These are phyloP conservation scores for Mnemiopsis leidyi DNA, from an alignment of 37 sponge, comb jelly and placozoan genomes.

Conservation along the genomic window DNA sequence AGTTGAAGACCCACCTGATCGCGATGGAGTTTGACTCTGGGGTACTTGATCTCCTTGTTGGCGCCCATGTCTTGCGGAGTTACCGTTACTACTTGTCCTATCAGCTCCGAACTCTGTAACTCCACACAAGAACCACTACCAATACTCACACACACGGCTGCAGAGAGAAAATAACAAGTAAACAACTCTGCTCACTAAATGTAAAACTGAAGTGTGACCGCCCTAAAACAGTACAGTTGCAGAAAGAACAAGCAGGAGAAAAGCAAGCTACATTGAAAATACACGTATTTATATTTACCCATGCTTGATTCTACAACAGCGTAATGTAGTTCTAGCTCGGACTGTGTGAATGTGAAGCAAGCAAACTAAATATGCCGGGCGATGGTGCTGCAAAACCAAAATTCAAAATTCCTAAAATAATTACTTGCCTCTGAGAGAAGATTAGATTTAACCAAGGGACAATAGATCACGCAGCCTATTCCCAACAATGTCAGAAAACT, in stretches of 20 bases:
- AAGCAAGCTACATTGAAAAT: no score
- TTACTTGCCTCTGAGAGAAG: no score
- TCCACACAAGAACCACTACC: background rate
- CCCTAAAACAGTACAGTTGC: no score
- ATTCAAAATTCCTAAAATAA: no score
- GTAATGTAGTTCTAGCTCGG: no score
- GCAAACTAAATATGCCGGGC: no score
- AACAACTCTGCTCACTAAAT: no score
- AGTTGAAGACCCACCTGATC: slow-evolving; percentile 59
- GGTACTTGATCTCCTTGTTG: slow-evolving; percentile 24
- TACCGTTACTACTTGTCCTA: slow-evolving; percentile 9
- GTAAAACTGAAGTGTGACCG: no score
- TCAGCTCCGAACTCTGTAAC: background rate
- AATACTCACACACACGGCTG: slow-evolving; percentile 47
- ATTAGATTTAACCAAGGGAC: no score
- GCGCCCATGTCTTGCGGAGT: slow-evolving; percentile 14
- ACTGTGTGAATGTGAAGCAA: no score
- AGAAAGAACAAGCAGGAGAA: no score
- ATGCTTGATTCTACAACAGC: background rate
- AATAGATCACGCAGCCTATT: background rate
- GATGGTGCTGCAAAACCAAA: background rate
- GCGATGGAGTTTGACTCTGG: slow-evolving; percentile 14
- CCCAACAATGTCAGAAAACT: background rate
- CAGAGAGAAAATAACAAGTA: background rate
- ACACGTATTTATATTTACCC: background rate